Evolutionary conservation across 2,797 vertebrate species (phyloP).

Genomic region (Steatocranus sp.): DNA sequence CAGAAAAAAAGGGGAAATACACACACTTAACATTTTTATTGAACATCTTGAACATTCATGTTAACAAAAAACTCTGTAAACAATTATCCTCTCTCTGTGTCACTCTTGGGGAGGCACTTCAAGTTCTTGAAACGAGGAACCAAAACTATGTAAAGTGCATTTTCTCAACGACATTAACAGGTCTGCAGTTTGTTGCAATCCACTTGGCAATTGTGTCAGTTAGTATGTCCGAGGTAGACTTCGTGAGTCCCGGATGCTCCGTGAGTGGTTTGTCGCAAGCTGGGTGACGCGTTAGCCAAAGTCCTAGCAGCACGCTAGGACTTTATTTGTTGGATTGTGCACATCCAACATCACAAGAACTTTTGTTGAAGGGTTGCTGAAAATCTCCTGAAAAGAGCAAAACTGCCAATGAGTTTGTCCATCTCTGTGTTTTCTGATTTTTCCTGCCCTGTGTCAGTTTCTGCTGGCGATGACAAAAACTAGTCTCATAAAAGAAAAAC

Average conservation of each 20-base stretch:
- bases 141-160: background rate
- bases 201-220: background rate
- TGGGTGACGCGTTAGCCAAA: too few species aligned
- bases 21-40: too few species aligned
- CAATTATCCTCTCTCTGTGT: too few species aligned
- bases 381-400: background rate
- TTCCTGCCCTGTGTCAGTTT: background rate
- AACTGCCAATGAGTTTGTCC: background rate
- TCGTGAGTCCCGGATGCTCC: too few species aligned
- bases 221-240: too few species aligned
- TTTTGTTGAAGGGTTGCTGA: rapidly evolving
- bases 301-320: too few species aligned
- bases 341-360: background rate
- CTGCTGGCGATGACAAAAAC: background rate
- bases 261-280: too few species aligned
- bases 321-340: background rate
- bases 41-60: too few species aligned
- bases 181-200: background rate
- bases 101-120: background rate
- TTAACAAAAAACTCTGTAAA: too few species aligned
- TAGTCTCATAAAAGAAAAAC: background rate
- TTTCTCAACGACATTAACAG: background rate
- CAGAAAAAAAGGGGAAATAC: too few species aligned
- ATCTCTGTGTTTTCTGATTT: background rate
- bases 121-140: background rate